phyloP scores from a whole-genome alignment of 1,140 invertebrate species.

The Hetaerina americana region DNA sequence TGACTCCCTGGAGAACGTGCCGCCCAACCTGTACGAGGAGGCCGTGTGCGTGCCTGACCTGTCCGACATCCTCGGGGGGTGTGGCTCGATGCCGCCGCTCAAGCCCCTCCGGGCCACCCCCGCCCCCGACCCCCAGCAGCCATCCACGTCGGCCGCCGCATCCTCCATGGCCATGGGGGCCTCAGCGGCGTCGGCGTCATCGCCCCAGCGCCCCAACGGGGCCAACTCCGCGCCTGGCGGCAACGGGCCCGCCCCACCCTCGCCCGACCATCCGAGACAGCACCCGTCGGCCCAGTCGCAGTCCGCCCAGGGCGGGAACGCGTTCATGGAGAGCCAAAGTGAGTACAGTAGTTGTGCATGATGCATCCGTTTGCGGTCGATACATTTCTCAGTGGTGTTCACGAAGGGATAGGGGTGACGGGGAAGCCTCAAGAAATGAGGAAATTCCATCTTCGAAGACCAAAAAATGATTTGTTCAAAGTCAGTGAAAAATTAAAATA shows the following conservation, averaged over 20 bases:
- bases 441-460: no score
- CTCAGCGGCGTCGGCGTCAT: slow-evolving; percentile 29
- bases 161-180: slow-evolving; percentile 20
- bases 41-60: slow-evolving; percentile 66
- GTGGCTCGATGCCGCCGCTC: slow-evolving; percentile 27
- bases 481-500: no score
- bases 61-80: slow-evolving; percentile 47
- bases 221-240: slow-evolving; percentile 23
- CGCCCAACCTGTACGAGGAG: slow-evolving; percentile 51
- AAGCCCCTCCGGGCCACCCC: background rate
- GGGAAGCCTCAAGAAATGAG: no score
- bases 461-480: no score
- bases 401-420: no score
- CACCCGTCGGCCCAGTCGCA: background rate
- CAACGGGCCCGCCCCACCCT: slow-evolving; percentile 10
- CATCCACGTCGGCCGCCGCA: background rate
- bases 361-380: no score
- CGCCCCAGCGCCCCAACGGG: slow-evolving; percentile 26
- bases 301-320: no score
- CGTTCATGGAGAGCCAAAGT: no score
- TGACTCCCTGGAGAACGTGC: slow-evolving; percentile 46
- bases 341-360: no score
- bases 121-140: slow-evolving; percentile 4
- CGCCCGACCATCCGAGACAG: background rate
- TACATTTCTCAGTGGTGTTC: no score